Conservation (phyloP, 1,140 invertebrate species). For the Lepidurus couesii region DNA sequence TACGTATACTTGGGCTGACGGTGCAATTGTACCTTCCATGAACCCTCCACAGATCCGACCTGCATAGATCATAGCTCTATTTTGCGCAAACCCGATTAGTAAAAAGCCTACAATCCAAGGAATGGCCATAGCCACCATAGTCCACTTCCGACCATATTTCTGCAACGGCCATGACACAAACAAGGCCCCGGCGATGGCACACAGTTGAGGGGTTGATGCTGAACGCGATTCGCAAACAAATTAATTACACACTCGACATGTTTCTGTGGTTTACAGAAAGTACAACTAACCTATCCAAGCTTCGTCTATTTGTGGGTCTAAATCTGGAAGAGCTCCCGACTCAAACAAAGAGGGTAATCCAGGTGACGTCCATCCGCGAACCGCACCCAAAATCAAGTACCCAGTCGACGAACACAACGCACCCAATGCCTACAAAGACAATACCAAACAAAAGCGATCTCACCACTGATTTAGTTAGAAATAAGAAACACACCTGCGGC, state of each 20-base stretch:
- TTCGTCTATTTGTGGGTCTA: neutral
- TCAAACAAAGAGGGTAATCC: slow-evolving; percentile 33
- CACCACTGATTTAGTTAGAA: no score
- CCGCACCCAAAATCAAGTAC: slow-evolving; percentile 34
- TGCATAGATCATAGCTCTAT: slow-evolving; percentile 46
- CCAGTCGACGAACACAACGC: slow-evolving; percentile 27
- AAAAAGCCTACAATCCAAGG: slow-evolving; percentile 45
- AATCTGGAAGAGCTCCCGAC: neutral
- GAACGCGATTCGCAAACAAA: neutral
- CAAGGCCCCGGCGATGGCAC: slow-evolving; percentile 30
- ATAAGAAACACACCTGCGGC: neutral
- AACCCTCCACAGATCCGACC: slow-evolving; percentile 44
- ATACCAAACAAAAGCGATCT: no score
- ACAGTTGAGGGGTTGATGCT: slow-evolving; percentile 30
- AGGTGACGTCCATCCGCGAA: slow-evolving; percentile 34
- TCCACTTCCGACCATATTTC: slow-evolving; percentile 44
- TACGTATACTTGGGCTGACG: slow-evolving; percentile 59
- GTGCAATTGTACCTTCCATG: slow-evolving; percentile 54
- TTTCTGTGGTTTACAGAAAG: neutral
- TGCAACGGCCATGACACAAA: slow-evolving; percentile 41
- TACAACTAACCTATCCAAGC: neutral
- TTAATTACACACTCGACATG: neutral
- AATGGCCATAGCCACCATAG: slow-evolving; percentile 42
- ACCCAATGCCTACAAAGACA: slow-evolving; percentile 28
- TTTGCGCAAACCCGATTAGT: slow-evolving; percentile 37